A percentile compares a stretch with the other conserved stretches of the same genome.
Evolutionary conservation across 2,797 vertebrate genomes (phyloP).

Genomic region (Vultur gryphus): DNA sequence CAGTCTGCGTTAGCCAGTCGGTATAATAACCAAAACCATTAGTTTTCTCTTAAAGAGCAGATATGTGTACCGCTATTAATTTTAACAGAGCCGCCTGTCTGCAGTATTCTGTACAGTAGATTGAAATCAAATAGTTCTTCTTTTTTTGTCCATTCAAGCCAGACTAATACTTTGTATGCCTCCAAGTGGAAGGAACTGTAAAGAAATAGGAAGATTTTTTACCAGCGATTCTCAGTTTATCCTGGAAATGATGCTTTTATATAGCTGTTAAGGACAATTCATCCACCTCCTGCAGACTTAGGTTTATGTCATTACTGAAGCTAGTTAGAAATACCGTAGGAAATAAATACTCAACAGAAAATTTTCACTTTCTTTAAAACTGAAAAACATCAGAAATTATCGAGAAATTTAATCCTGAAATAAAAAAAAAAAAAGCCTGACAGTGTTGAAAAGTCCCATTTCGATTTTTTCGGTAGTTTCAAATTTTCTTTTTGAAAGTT

Average conservation of each 20-base stretch:
- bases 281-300: not conserved
- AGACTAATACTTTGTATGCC: not conserved
- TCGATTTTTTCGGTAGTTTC: not conserved
- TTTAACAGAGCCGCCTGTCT: not conserved
- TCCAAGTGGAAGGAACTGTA: not conserved
- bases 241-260: not conserved
- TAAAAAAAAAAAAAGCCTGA: not conserved
- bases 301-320: not conserved
- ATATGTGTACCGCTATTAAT: not conserved
- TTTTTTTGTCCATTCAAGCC: not conserved
- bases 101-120: not conserved
- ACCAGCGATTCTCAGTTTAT: not conserved
- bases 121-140: not conserved
- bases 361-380: not conserved
- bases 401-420: not conserved
- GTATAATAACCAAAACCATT: not conserved
- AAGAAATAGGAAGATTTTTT: not conserved
- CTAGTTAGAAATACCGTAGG: not conserved
- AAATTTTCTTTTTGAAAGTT: not conserved
- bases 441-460: not conserved
- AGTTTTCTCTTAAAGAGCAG: not conserved
- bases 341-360: not conserved
- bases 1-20: not conserved
- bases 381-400: not conserved
- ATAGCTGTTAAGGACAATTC: not conserved